Conservation (phyloP, 1,140 invertebrate genomes). For the Acromyrmex heyeri region DNA sequence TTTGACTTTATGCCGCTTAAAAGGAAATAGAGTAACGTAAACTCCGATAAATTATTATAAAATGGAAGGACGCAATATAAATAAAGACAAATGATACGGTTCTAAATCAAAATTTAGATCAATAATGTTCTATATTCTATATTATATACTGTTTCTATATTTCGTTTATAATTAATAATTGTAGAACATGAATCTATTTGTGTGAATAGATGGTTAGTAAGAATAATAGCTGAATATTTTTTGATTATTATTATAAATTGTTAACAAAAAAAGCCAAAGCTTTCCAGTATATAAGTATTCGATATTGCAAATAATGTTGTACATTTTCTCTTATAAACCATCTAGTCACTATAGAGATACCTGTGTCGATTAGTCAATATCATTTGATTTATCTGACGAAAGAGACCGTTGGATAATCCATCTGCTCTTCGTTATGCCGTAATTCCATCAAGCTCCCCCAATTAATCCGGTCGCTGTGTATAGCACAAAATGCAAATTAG, state of each 20-base stretch:
- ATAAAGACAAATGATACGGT: neutral
- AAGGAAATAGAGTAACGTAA: neutral
- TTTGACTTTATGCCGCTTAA: neutral
- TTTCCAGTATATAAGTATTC: neutral
- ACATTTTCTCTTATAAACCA: slow-evolving; percentile 1
- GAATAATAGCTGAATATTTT: neutral
- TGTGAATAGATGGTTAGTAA: neutral
- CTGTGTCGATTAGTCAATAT: slow-evolving; percentile 40
- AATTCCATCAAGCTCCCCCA: slow-evolving; percentile 63
- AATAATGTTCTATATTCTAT: neutral
- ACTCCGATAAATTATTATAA: neutral
- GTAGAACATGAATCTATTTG: neutral
- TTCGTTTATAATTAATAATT: neutral
- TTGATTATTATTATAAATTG: neutral
- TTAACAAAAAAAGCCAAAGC: neutral
- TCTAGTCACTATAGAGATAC: neutral
- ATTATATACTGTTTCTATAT: neutral
- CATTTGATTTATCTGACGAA: slow-evolving; percentile 47
- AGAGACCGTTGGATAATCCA: slow-evolving; percentile 48
- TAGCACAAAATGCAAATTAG: slow-evolving; percentile 73
- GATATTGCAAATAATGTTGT: neutral
- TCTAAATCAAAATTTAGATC: neutral
- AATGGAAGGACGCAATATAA: neutral
- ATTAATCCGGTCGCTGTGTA: slow-evolving; percentile 56
- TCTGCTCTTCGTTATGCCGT: slow-evolving; percentile 56